These are phyloP conservation scores for Styela clava DNA, from an alignment of 23 tunicate genomes.

Conservation along the genomic window DNA sequence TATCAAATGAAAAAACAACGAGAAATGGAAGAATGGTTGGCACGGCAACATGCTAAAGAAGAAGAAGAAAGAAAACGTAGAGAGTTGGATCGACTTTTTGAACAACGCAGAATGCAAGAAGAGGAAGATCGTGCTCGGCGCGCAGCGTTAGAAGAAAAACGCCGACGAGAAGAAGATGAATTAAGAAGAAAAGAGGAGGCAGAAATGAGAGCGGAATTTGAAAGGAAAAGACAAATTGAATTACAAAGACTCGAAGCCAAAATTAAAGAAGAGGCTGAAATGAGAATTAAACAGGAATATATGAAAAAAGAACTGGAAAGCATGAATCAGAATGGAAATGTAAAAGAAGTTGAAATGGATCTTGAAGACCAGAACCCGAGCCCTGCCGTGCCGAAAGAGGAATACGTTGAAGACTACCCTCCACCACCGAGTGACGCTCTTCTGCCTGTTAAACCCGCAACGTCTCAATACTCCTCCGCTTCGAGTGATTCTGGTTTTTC, in stretches of 20 bases:
- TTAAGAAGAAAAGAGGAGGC: background rate
- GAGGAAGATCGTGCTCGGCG: conserved; percentile 6
- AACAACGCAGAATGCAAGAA: conserved; percentile 12
- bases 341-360: conserved; percentile 72
- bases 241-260: conserved; percentile 15
- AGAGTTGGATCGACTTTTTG: conserved; percentile 2
- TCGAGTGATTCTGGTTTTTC: background rate
- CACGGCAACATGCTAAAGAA: conserved; percentile 27
- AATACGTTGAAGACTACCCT: conserved; percentile 6
- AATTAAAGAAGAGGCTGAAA: conserved; percentile 22
- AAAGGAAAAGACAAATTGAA: conserved; percentile 16
- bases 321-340: conserved; percentile 6
- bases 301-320: conserved; percentile 17
- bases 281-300: conserved; percentile 19
- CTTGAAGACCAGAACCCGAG: conserved; percentile 46
- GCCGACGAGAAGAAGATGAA: conserved; percentile 19
- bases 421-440: conserved; percentile 23
- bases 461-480: conserved; percentile 1
- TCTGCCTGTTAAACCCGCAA: conserved; percentile 3
- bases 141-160: conserved; percentile 9
- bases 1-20: conserved; percentile 24
- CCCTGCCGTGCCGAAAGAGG: conserved; percentile 7
- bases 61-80: conserved; percentile 32
- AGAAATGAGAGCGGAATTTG: conserved; percentile 14
- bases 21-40: conserved; percentile 26